A percentile compares a stretch with the other conserved stretches of the same genome.
Conservation (phyloP, 1,140 invertebrate species). For the Monomorium pharaonis region DNA sequence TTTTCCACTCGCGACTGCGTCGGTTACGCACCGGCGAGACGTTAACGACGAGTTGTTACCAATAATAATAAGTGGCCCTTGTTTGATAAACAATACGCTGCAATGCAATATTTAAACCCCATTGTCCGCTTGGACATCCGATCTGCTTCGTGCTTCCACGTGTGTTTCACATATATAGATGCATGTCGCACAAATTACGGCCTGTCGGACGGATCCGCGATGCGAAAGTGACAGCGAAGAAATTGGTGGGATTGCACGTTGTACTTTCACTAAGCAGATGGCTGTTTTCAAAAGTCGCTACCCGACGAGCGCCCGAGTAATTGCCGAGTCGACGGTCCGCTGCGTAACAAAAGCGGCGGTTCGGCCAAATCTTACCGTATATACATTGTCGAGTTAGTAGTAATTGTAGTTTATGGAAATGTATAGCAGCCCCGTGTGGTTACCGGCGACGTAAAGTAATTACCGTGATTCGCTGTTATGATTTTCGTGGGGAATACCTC, state of each 20-base stretch:
- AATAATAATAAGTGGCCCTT: slow-evolving; percentile 13
- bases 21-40: slow-evolving; percentile 44
- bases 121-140: background rate
- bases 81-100: background rate
- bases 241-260: slow-evolving; percentile 54
- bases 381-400: slow-evolving; percentile 65
- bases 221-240: slow-evolving; percentile 48
- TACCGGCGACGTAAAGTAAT: slow-evolving; percentile 62
- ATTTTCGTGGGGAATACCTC: slow-evolving; percentile 41
- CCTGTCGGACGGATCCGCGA: slow-evolving; percentile 22
- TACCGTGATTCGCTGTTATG: slow-evolving; percentile 55
- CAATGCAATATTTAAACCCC: slow-evolving; percentile 9
- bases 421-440: slow-evolving; percentile 58
- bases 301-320: slow-evolving; percentile 55
- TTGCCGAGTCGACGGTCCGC: slow-evolving; percentile 64
- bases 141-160: background rate
- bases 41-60: slow-evolving; percentile 37
- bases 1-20: slow-evolving; percentile 13
- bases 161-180: background rate
- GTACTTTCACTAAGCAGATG: slow-evolving; percentile 67
- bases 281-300: slow-evolving; percentile 56
- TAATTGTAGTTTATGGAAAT: slow-evolving; percentile 59
- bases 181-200: slow-evolving; percentile 7
- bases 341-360: slow-evolving; percentile 62
- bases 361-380: slow-evolving; percentile 58